phyloP scores from a whole-genome alignment of 2,113 vertebrate genomes.

The Lamprologus sp. region DNA sequence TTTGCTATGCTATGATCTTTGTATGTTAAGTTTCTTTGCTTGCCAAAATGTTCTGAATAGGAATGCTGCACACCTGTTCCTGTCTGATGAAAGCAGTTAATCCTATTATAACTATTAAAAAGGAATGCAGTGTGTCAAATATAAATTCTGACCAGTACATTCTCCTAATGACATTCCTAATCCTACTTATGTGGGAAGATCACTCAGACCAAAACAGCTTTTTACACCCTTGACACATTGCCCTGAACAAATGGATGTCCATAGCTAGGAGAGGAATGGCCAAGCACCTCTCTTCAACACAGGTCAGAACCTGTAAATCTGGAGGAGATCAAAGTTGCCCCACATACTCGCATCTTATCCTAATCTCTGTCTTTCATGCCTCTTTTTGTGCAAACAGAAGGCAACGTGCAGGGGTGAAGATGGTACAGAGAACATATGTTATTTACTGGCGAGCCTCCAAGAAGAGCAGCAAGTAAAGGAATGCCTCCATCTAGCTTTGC shows the following conservation, averaged over 20 bases:
- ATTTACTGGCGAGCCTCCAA: not conserved
- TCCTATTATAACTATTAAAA: not conserved
- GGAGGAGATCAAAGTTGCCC: not conserved
- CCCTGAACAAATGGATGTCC: not conserved
- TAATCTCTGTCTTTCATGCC: not conserved
- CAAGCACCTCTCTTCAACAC: constrained; percentile 38
- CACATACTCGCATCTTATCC: not conserved
- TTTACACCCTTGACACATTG: not conserved
- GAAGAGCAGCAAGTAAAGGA: not conserved
- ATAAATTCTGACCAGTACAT: not conserved
- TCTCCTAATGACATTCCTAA: not conserved
- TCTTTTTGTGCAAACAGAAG: constrained; percentile 2
- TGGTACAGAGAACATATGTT: not conserved
- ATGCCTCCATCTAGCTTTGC: not conserved
- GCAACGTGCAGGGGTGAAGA: not conserved
- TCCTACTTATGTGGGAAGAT: not conserved
- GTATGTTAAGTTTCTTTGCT: not conserved
- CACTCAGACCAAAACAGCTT: not conserved
- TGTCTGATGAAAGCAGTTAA: not conserved
- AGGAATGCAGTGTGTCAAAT: not conserved
- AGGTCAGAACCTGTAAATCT: constrained; percentile 25
- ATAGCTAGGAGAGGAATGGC: not conserved
- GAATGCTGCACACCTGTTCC: not conserved
- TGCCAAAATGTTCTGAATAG: not conserved
- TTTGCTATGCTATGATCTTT: not conserved